Evolutionary conservation across 2,113 vertebrate genomes (phyloP), one percentile per base, ranked within the genome.

Genomic region (Aptenodytes patagonicus): DNA sequence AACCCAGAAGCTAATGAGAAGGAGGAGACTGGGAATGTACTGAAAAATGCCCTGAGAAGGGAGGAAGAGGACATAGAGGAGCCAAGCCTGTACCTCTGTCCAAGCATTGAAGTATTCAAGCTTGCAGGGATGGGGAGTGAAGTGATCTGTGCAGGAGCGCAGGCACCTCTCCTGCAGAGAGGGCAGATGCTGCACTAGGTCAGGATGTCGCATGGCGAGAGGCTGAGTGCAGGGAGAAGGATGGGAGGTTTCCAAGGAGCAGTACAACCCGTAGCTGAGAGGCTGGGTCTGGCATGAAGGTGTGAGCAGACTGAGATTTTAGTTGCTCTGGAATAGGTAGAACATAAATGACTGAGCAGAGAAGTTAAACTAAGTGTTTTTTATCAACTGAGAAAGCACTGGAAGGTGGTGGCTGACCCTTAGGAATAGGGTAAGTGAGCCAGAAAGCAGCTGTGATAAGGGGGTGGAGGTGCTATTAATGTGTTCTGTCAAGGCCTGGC

Each of bases 331-430:
- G 34, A 90, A 92, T 73, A 85, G 29, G 38, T 12, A 47, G 49
- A 81, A 70, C 28, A 40, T 44, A 90, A 90, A 31, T n/a, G 61
- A 75, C 26, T 51, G 42, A 91, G 69, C 55, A 90, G n/a, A 55
- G 69, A 44, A 71, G 17, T 83, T 76, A 34, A 76, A 57, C 22
- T 46, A 32, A 20, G 11, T 62, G 20, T 0, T 46, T 94, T 78
- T 90, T 76, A 71, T 47, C 47, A n/a, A 17, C 26, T 13, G 57
- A 69, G 38, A 79, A 91, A 52, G 47, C n/a, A 65, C 26, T 69
- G 49, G 26, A 94, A 85, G 49, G 71, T 80, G 69, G 40, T 69
- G 62, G 15, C n/a, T 94, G 61, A 85, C 34, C 55, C 72, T 89
- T 64, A 69, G 66, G 61, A 76, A 75, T 6, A 91, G n/a, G 22